Conservation (phyloP, 2,888 invertebrate genomes). For the Scaptomyza cyrtandrae region DNA sequence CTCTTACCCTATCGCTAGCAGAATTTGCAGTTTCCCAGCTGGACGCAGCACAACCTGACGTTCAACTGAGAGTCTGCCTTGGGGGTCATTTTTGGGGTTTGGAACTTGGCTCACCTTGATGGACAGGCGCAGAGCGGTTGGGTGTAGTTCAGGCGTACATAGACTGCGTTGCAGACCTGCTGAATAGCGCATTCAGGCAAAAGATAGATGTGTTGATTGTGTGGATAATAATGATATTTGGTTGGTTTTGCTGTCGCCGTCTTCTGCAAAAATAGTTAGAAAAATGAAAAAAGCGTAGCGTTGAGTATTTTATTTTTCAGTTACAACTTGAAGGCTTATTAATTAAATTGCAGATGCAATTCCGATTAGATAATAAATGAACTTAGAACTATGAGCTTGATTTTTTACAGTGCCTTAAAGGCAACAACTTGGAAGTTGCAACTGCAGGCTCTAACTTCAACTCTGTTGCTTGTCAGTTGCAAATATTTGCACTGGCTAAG, state of each 20-base stretch:
- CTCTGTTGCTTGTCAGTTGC: constrained; percentile 47
- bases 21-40: too few relatives aligned
- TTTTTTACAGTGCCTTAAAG: constrained; percentile 7
- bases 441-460: too few relatives aligned
- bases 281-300: not conserved
- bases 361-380: constrained; percentile 7
- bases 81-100: not conserved
- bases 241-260: constrained; percentile 93
- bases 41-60: too few relatives aligned
- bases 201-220: constrained; percentile 96
- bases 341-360: constrained; percentile 28
- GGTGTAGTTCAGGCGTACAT: constrained; percentile 95
- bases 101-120: constrained; percentile 85
- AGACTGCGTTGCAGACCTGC: constrained; percentile 97
- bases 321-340: not conserved
- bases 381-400: constrained; percentile 7
- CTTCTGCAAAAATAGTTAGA: constrained; percentile 85
- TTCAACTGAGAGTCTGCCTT: constrained; percentile 6
- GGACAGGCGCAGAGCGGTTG: constrained; percentile 97
- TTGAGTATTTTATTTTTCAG: too few relatives aligned
- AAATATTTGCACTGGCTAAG: constrained; percentile 54
- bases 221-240: constrained; percentile 97
- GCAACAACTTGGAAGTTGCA: not conserved
- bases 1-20: too few relatives aligned
- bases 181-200: constrained; percentile 97